Evolutionary conservation across 2,797 vertebrate species (phyloP).

Genomic region (Pseudomugil tenellus): DNA sequence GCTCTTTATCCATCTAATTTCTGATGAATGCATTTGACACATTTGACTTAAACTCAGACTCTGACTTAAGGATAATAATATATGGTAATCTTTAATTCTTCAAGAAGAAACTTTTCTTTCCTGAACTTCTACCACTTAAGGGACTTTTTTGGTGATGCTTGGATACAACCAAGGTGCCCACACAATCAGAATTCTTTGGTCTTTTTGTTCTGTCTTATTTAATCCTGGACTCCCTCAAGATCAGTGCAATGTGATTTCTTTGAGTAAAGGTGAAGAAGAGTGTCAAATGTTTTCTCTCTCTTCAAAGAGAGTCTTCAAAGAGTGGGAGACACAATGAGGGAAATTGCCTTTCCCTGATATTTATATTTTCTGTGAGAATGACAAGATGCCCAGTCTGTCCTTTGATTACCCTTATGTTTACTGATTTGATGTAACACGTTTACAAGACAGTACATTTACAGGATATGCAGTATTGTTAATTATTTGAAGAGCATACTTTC

Average conservation of each 20-base stretch:
- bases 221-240: slow-evolving; percentile 36
- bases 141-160: slow-evolving; percentile 7
- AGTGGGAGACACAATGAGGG: slow-evolving; percentile 14
- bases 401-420: slow-evolving; percentile 29
- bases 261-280: slow-evolving; percentile 44
- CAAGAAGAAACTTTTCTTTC: slow-evolving; percentile 38
- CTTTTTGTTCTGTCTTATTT: slow-evolving; percentile 50
- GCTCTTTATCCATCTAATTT: slow-evolving; percentile 29
- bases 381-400: slow-evolving; percentile 8
- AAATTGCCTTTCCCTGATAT: slow-evolving; percentile 17
- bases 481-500: slow-evolving; percentile 47
- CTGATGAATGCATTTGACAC: slow-evolving; percentile 37
- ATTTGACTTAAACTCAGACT: slow-evolving; percentile 23
- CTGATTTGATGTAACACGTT: slow-evolving; percentile 48
- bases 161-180: slow-evolving; percentile 14
- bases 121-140: slow-evolving; percentile 39
- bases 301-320: slow-evolving; percentile 62
- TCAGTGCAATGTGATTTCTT: slow-evolving; percentile 34
- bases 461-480: slow-evolving; percentile 25
- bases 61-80: slow-evolving; percentile 34
- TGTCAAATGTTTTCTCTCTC: slow-evolving; percentile 29
- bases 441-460: slow-evolving; percentile 21
- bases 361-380: not conserved
- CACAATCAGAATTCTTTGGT: slow-evolving; percentile 32
- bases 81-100: slow-evolving; percentile 33